Percentiles rank a stretch among this genome's conserved stretches.
phyloP scores from a whole-genome alignment of 2,888 invertebrate species.

The Oligia latruncula region DNA sequence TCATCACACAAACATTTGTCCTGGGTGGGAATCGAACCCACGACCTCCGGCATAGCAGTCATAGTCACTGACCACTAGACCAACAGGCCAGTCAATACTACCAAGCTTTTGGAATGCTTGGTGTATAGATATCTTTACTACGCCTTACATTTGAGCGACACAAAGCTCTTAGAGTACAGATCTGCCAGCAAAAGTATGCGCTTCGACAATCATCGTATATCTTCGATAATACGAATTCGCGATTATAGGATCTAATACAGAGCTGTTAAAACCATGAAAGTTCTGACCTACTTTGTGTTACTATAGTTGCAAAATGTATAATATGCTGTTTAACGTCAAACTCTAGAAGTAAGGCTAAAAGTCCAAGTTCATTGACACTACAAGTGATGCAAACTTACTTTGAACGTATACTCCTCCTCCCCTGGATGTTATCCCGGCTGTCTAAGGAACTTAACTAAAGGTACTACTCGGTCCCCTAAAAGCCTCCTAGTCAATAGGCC shows the following conservation, averaged over 20 bases:
- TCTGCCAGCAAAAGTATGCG: no score
- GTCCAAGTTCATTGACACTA: neutral
- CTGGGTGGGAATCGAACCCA: no score
- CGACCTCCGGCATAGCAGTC: no score
- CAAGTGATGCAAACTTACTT: conserved; percentile 81
- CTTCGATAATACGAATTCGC: neutral
- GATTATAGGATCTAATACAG: no score
- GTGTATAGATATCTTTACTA: neutral
- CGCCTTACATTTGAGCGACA: neutral
- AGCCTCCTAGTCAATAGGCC: conserved; percentile 92
- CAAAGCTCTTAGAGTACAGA: neutral
- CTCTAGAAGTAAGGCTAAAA: neutral
- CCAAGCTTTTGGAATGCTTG: neutral
- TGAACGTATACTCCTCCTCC: conserved; percentile 94
- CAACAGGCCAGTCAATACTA: no score
- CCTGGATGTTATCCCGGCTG: conserved; percentile 90
- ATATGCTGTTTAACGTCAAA: no score
- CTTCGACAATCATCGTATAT: neutral
- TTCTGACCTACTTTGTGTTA: neutral
- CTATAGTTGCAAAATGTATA: neutral
- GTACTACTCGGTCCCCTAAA: conserved; percentile 95
- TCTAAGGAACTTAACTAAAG: conserved; percentile 92
- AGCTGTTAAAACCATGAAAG: neutral
- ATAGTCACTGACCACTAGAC: no score
- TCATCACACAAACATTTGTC: no score